Evolutionary conservation across 2,113 vertebrate genomes (phyloP).

Genomic region (Peucedramus taeniatus): DNA sequence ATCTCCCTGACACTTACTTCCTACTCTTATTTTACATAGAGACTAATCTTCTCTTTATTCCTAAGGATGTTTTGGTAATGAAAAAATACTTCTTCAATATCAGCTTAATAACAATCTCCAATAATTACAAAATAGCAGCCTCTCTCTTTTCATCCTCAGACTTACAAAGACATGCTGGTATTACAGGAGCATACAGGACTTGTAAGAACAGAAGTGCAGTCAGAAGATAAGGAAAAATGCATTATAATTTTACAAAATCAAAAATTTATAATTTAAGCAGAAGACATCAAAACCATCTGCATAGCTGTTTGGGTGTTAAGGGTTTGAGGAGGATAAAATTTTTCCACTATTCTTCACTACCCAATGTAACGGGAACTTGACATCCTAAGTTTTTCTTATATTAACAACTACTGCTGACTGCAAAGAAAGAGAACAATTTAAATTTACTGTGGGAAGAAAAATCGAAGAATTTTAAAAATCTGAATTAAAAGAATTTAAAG

Average conservation of each 20-base stretch:
- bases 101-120: neutral
- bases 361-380: neutral
- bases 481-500: no score
- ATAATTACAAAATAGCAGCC: neutral
- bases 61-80: neutral
- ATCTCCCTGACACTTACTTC: neutral
- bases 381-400: fast-evolving
- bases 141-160: neutral
- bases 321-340: neutral
- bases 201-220: neutral
- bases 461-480: neutral
- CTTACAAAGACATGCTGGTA: neutral
- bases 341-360: neutral
- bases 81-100: neutral
- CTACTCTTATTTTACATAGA: neutral
- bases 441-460: neutral
- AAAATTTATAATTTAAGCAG: neutral
- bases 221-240: neutral
- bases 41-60: neutral
- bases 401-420: neutral
- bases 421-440: neutral
- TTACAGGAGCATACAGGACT: neutral
- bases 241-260: neutral
- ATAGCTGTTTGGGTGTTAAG: neutral
- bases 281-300: neutral